Conservation (phyloP, 2,797 vertebrate species). For the Manis javanica region DNA sequence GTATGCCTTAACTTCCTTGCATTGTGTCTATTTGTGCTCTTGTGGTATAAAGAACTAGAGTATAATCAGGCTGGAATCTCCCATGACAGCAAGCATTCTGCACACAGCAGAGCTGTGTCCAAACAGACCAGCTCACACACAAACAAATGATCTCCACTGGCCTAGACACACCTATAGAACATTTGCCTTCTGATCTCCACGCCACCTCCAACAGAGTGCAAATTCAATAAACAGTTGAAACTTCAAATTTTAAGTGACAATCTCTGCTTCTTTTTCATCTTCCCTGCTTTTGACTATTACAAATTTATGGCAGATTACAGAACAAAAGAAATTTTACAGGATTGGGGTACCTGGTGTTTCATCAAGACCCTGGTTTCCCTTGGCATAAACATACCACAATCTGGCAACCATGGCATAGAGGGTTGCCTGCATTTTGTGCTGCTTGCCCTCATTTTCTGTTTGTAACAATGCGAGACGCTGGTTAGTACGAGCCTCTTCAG, state of each 20-base stretch:
- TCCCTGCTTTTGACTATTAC: background rate
- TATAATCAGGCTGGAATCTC: background rate
- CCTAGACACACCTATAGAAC: background rate
- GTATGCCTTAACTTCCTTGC: background rate
- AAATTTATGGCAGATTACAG: background rate
- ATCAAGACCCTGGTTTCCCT: background rate
- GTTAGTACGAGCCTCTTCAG: background rate
- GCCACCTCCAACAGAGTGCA: background rate
- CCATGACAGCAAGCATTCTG: background rate
- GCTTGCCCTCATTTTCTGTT: background rate
- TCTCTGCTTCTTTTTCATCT: background rate
- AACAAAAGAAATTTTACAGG: background rate
- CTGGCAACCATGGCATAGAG: background rate
- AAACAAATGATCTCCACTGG: background rate
- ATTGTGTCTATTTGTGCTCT: background rate
- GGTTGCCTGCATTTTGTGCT: background rate
- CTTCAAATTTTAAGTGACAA: background rate
- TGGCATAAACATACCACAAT: background rate
- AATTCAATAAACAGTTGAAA: background rate
- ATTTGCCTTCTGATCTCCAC: background rate
- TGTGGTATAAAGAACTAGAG: background rate
- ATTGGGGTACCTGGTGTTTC: background rate
- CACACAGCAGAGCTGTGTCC: background rate
- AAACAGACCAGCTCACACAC: background rate
- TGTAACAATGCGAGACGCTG: background rate